Conservation (phyloP, 2,888 invertebrate species). For the Stenurella melanura region DNA sequence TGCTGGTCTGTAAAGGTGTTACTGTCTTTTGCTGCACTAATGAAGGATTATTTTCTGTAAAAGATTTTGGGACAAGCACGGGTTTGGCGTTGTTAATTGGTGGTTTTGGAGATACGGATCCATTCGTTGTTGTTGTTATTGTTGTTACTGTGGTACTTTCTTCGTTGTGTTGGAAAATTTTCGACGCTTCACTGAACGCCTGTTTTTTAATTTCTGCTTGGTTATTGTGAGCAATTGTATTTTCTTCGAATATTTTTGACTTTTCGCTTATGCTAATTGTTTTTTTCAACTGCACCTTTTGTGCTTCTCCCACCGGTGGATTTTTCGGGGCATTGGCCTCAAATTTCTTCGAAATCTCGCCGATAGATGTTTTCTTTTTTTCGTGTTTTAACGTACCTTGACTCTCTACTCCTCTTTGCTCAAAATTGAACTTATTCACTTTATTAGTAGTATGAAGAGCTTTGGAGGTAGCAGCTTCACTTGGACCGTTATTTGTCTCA, state of each 20-base stretch:
- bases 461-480: not conserved
- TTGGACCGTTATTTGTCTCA: conserved; percentile 34
- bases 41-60: not conserved
- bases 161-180: conserved; percentile 45
- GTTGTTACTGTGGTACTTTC: conserved; percentile 19
- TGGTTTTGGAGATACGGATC: conserved; percentile 38
- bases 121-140: conserved; percentile 13
- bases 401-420: conserved; percentile 42
- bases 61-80: not conserved
- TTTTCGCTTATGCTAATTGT: conserved; percentile 56
- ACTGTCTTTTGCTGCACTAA: conserved; percentile 5
- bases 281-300: conserved; percentile 45
- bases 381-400: conserved; percentile 35
- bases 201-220: conserved; percentile 29
- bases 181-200: conserved; percentile 50
- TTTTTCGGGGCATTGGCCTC: conserved; percentile 41
- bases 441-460: not conserved
- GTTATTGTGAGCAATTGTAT: conserved; percentile 18
- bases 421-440: conserved; percentile 47
- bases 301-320: not conserved
- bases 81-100: conserved; percentile 31
- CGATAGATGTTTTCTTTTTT: conserved; percentile 48
- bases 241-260: conserved; percentile 54
- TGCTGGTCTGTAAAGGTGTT: not conserved
- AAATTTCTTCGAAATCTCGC: conserved; percentile 54